Evolutionary conservation across 2,797 vertebrate genomes (phyloP), one percentile per base, ranked within the genome.

Genomic region (Enteromius unitaeniatus): DNA sequence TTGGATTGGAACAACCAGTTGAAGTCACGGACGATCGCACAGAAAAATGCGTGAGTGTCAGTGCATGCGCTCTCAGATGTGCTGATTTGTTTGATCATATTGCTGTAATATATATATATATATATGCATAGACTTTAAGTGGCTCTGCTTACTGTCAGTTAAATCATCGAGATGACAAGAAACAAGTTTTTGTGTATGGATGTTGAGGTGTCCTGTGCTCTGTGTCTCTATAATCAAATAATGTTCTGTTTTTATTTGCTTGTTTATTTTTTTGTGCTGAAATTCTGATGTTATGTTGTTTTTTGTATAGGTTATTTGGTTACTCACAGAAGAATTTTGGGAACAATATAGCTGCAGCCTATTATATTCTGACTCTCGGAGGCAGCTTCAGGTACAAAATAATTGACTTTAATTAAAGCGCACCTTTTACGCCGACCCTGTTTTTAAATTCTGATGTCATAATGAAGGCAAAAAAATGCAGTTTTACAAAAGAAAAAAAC

Each of bases 301-400:
- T 74, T 82, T 73, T 60, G 79, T 81, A 3, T 70, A 47, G 97
- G 45, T 90, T 90, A 86, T 91, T 82, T 73, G 14, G 81, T n/a
- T 85, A 88, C 84, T 88, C 93, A 1, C 19, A 87, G 78, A 17
- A 40, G 0, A 26, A 0, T 0, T 91, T 94, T 1, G 97, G 97
- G 0, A 28, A 83, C 0, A 79, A 95, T 8, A 4, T 94, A 1
- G 93, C 91, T 2, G 89, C 95, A 0, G 95, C 95, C 0, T 88
- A 88, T 89, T 97, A 91, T 84, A 49, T 95, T 83, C 87, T 97
- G 86, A 89, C 83, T 67, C 81, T 94, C 15, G 93, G 92, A 6
- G 97, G 97, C 49, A 85, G 91, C 3, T 94, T 97, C 87, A 95
- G 95, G 97, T 98, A 94, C n/a, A 11, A 11, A n/a, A 53, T 10